Conservation (phyloP, 2,888 invertebrate species). For the Eupithecia tripunctaria region DNA sequence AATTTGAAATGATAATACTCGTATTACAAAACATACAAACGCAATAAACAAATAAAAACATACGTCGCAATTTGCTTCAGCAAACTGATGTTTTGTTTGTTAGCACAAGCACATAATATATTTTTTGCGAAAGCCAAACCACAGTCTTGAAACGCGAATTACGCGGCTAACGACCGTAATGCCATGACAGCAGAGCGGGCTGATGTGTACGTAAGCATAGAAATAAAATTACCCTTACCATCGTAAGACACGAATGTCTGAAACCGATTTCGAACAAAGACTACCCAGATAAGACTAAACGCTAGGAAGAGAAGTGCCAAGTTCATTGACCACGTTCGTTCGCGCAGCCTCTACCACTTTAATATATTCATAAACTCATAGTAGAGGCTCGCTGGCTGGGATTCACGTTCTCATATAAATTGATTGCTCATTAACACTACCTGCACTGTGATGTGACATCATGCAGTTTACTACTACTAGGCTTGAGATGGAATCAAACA, state of each 20-base stretch:
- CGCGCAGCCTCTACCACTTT: constrained; percentile 3
- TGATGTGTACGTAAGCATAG: not conserved
- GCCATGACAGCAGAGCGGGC: too few species aligned
- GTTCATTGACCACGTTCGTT: constrained; percentile 53
- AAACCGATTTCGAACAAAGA: constrained; percentile 14
- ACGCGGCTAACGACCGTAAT: not conserved
- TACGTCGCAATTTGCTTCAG: not conserved
- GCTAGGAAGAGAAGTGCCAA: constrained; percentile 43
- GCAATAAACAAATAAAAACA: not conserved
- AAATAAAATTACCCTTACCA: not conserved
- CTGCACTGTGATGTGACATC: constrained; percentile 36
- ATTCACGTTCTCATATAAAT: constrained; percentile 34
- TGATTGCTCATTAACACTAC: constrained; percentile 33
- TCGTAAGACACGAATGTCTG: not conserved
- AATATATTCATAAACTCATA: constrained; percentile 17
- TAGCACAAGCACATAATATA: not conserved
- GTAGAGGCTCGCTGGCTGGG: constrained; percentile 15
- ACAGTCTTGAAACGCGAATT: not conserved
- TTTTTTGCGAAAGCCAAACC: not conserved
- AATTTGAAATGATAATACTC: not conserved
- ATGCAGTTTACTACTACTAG: constrained; percentile 28
- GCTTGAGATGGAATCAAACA: constrained; percentile 21
- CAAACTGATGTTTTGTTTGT: not conserved
- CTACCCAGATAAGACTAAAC: constrained; percentile 21
- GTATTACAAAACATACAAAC: not conserved